Evolutionary conservation across 2,113 vertebrate species (phyloP).

Genomic region (Tupaia chinensis): DNA sequence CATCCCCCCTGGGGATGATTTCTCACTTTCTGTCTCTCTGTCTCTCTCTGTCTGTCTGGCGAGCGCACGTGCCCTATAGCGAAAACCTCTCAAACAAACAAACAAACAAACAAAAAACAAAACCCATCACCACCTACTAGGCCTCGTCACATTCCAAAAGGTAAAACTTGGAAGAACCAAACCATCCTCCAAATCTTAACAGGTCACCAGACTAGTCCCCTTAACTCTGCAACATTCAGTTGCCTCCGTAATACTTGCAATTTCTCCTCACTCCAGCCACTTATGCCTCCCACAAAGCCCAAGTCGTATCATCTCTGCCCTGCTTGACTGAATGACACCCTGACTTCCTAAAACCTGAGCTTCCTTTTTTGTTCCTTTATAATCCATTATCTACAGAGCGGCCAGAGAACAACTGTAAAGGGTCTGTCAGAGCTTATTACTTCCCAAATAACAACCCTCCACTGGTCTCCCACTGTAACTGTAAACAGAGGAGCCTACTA

Average conservation of each 20-base stretch:
- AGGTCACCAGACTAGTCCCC: neutral
- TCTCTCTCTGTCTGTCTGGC: too few species aligned
- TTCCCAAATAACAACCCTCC: neutral
- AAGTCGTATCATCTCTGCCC: neutral
- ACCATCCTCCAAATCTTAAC: neutral
- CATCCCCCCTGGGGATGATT: too few species aligned
- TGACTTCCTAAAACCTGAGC: neutral
- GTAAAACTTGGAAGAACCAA: too few species aligned
- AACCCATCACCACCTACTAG: too few species aligned
- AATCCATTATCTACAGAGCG: neutral
- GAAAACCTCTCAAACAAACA: too few species aligned
- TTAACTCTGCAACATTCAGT: neutral
- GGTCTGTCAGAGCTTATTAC: neutral
- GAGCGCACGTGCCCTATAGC: too few species aligned
- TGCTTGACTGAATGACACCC: neutral
- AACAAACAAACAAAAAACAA: too few species aligned
- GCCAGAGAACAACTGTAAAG: neutral
- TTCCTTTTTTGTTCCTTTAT: neutral
- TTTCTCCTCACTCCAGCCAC: neutral
- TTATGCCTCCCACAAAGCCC: neutral
- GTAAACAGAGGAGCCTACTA: accelerated
- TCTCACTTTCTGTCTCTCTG: too few species aligned
- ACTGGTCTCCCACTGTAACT: neutral
- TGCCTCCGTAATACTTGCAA: neutral
- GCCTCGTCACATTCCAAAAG: too few species aligned